These are phyloP conservation scores for Catharus minimus DNA, from an alignment of 2,113 vertebrate genomes.

Conservation along the genomic window DNA sequence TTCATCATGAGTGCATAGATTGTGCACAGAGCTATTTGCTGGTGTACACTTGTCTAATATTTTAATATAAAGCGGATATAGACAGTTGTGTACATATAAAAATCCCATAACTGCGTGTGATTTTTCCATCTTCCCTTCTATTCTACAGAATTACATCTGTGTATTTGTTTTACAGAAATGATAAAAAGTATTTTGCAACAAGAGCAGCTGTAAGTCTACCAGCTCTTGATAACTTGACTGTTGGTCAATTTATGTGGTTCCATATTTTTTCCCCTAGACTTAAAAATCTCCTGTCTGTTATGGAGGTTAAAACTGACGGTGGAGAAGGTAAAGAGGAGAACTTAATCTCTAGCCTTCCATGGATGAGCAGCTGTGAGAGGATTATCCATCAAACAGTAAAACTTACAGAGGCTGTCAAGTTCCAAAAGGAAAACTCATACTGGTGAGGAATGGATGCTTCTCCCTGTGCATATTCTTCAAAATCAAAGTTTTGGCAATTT, in stretches of 20 bases:
- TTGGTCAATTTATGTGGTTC: neutral
- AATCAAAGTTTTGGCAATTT: neutral
- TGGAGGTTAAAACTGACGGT: neutral
- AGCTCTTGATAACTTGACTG: neutral
- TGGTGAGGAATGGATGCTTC: fast-evolving
- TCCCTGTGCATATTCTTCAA: neutral
- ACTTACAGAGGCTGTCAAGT: neutral
- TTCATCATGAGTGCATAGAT: neutral
- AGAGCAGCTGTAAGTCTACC: neutral
- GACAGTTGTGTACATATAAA: neutral
- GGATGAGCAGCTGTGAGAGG: neutral
- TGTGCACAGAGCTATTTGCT: neutral
- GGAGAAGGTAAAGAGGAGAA: neutral
- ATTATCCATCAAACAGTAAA: neutral
- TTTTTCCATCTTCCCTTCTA: neutral
- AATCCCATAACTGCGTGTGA: neutral
- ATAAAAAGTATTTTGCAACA: neutral
- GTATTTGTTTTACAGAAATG: neutral
- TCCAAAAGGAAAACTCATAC: neutral
- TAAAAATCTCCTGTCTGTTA: neutral
- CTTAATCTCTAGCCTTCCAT: neutral
- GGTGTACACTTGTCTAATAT: neutral
- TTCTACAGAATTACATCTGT: neutral
- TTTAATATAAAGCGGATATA: neutral
- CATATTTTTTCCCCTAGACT: neutral